Conservation (phyloP, 2,888 invertebrate genomes). For the Aphelenchoides bicaudatus region DNA sequence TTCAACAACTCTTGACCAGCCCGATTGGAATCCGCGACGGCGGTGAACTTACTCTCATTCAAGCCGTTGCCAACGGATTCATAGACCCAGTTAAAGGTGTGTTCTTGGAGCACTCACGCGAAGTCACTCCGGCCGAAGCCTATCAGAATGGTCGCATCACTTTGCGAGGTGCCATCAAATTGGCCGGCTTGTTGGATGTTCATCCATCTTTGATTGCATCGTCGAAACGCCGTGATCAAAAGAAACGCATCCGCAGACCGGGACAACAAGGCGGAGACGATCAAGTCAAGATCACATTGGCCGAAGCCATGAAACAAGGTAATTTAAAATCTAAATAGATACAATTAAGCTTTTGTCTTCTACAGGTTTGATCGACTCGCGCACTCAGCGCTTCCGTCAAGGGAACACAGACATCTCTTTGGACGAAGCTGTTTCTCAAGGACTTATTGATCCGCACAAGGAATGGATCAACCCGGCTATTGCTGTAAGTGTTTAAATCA, state of each 20-base stretch:
- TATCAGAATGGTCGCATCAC: conserved; percentile 79
- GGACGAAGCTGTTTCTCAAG: conserved; percentile 61
- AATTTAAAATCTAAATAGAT: too few species aligned
- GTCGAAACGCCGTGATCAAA: conserved; percentile 76
- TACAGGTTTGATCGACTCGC: conserved; percentile 73
- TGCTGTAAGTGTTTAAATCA: not conserved
- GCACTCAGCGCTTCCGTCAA: conserved; percentile 60
- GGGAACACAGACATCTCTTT: conserved; percentile 67
- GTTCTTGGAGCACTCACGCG: conserved; percentile 64
- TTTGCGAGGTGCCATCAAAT: conserved; percentile 79
- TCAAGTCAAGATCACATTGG: conserved; percentile 70
- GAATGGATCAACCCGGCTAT: not conserved
- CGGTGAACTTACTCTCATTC: conserved; percentile 72
- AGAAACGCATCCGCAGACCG: conserved; percentile 75
- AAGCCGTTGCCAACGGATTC: conserved; percentile 79
- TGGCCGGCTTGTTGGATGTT: conserved; percentile 80
- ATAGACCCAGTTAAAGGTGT: conserved; percentile 80
- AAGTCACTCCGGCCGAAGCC: conserved; percentile 76
- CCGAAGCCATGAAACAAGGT: conserved; percentile 75
- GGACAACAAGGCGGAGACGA: conserved; percentile 62
- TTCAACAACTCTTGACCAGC: conserved; percentile 74
- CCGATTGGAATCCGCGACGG: conserved; percentile 75
- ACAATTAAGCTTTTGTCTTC: too few species aligned
- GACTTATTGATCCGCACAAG: conserved; percentile 58
- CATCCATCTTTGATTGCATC: conserved; percentile 55